Percentiles rank a stretch among this genome's conserved stretches.
Conservation (phyloP, 2,888 invertebrate genomes). For the Autographa gamma region DNA sequence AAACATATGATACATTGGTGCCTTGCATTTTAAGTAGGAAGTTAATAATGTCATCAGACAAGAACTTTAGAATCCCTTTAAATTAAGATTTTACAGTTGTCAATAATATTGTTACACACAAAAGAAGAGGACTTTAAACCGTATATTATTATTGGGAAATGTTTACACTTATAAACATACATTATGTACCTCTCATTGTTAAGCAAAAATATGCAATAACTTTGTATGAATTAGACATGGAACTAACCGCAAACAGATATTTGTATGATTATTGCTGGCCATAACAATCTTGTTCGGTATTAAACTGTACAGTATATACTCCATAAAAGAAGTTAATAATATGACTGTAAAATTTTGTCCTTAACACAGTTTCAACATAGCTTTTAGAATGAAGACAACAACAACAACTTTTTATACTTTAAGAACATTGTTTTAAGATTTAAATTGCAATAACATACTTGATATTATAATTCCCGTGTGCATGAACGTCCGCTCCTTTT, state of each 20-base stretch:
- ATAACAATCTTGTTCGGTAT: conserved; percentile 32
- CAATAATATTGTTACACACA: neutral
- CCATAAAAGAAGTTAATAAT: conserved; percentile 17
- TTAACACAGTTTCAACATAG: neutral
- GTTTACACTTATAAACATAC: neutral
- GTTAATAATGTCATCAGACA: neutral
- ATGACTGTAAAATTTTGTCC: conserved; percentile 7
- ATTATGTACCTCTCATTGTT: conserved; percentile 30
- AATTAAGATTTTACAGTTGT: neutral
- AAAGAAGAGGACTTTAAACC: neutral
- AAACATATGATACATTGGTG: too few relatives aligned
- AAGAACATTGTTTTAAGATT: neutral
- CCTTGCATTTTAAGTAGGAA: too few relatives aligned
- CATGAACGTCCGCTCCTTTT: conserved; percentile 97
- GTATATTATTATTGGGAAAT: neutral
- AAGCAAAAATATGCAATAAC: conserved; percentile 37
- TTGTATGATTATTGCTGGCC: conserved; percentile 37
- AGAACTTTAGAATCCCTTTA: neutral
- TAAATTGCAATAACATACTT: conserved; percentile 68
- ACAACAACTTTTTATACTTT: neutral
- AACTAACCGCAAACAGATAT: conserved; percentile 49
- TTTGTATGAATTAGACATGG: conserved; percentile 39
- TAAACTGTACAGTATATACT: conserved; percentile 10
- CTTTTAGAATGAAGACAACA: neutral
- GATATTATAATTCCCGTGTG: conserved; percentile 98